phyloP scores from a whole-genome alignment of 2,888 invertebrate genomes.

The Halocaridina rubra region DNA sequence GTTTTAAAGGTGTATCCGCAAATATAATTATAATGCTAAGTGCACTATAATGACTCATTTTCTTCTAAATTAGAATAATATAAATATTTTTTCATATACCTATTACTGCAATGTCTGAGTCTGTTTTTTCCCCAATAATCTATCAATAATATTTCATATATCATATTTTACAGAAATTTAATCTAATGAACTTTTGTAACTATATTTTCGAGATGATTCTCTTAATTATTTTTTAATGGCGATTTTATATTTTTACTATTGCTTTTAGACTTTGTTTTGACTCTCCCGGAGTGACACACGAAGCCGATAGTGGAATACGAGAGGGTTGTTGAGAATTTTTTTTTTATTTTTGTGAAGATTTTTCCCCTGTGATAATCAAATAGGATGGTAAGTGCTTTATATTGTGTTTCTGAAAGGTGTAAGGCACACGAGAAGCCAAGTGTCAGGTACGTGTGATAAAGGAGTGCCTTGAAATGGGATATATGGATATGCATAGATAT shows the following conservation, averaged over 20 bases:
- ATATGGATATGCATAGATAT: too few species aligned
- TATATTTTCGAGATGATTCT: too few species aligned
- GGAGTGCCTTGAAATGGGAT: background rate
- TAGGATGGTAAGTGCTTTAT: constrained; percentile 36
- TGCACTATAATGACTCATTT: too few species aligned
- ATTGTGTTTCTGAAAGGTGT: background rate
- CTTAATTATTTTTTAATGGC: background rate
- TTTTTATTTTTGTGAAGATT: constrained; percentile 43
- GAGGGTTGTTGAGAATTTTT: constrained; percentile 17
- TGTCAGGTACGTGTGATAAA: background rate
- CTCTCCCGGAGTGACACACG: constrained; percentile 27
- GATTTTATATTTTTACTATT: background rate
- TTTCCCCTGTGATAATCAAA: constrained; percentile 30
- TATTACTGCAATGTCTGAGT: too few species aligned
- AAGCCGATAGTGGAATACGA: constrained; percentile 42
- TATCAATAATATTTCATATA: too few species aligned
- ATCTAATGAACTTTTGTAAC: background rate
- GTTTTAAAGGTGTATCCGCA: too few species aligned
- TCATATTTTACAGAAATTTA: too few species aligned
- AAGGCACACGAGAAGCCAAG: background rate
- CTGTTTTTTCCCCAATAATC: too few species aligned
- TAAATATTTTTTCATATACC: too few species aligned
- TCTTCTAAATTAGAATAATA: too few species aligned
- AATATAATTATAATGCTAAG: too few species aligned
- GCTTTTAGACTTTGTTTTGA: too few species aligned